These are phyloP conservation scores for Cygnus buccinator DNA, from an alignment of 2,113 vertebrate species.

Conservation along the genomic window DNA sequence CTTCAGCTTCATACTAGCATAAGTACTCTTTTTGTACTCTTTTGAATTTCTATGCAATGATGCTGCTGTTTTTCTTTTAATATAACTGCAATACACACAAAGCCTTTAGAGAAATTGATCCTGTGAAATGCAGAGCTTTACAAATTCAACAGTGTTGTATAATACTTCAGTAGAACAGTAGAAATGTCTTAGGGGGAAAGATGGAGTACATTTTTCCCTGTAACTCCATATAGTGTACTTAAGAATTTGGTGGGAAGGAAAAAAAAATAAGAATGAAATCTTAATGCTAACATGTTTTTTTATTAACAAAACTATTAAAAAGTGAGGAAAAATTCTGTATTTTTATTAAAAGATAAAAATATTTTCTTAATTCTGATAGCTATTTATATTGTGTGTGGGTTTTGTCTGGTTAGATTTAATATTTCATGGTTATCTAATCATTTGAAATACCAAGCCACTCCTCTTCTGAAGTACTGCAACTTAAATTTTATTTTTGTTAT, in stretches of 20 bases:
- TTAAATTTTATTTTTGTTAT: background rate
- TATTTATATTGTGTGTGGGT: background rate
- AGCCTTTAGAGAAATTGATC: background rate
- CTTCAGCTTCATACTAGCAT: background rate
- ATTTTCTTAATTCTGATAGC: background rate
- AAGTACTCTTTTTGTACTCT: background rate
- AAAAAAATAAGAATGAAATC: background rate
- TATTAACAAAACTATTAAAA: background rate
- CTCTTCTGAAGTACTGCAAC: background rate
- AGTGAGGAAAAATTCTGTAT: background rate
- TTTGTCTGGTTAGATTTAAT: background rate
- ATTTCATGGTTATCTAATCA: background rate
- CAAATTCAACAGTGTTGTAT: background rate
- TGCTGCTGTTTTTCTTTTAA: background rate
- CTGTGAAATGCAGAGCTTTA: background rate
- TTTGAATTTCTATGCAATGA: background rate
- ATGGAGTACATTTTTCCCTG: background rate
- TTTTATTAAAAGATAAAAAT: background rate
- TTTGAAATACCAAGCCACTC: conserved; percentile 1
- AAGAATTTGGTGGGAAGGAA: background rate
- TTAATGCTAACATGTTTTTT: background rate
- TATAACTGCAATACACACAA: background rate
- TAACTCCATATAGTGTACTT: background rate
- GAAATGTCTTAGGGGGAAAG: background rate
- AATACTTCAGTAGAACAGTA: background rate